These are phyloP conservation scores for Agrochola litura DNA, from an alignment of 2,888 invertebrate genomes.

Conservation along the genomic window DNA sequence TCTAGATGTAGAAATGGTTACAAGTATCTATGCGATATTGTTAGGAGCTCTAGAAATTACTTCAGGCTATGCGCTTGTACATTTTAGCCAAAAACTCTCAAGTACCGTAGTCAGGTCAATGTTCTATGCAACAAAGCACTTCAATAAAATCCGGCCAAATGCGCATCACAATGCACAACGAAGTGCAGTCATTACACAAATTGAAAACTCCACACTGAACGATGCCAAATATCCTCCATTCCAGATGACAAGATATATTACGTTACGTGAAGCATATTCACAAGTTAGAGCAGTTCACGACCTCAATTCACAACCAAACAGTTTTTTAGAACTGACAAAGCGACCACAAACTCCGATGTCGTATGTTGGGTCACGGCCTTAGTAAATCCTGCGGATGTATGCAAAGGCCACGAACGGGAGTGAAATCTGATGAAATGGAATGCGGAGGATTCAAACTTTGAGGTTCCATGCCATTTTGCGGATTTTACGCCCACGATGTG, in stretches of 20 bases:
- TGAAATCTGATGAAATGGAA: constrained; percentile 73
- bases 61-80: neutral
- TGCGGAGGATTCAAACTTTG: constrained; percentile 70
- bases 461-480: constrained; percentile 65
- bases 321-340: constrained; percentile 65
- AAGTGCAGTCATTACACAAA: constrained; percentile 54
- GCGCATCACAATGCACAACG: constrained; percentile 32
- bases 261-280: constrained; percentile 42
- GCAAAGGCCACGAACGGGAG: constrained; percentile 70
- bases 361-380: constrained; percentile 76
- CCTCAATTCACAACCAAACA: constrained; percentile 57
- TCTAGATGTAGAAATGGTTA: constrained; percentile 20
- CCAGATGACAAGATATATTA: constrained; percentile 45
- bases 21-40: constrained; percentile 24
- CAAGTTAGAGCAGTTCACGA: constrained; percentile 52
- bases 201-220: constrained; percentile 51
- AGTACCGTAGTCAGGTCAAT: neutral
- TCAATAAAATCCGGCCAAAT: constrained; percentile 36
- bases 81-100: constrained; percentile 8
- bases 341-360: constrained; percentile 65
- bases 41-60: constrained; percentile 21
- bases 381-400: constrained; percentile 78
- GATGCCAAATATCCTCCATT: constrained; percentile 51
- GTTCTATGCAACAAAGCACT: constrained; percentile 3
- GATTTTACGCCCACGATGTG: constrained; percentile 62